These are phyloP conservation scores for Delphinus delphis DNA, from an alignment of 2,113 vertebrate genomes.

Conservation along the genomic window DNA sequence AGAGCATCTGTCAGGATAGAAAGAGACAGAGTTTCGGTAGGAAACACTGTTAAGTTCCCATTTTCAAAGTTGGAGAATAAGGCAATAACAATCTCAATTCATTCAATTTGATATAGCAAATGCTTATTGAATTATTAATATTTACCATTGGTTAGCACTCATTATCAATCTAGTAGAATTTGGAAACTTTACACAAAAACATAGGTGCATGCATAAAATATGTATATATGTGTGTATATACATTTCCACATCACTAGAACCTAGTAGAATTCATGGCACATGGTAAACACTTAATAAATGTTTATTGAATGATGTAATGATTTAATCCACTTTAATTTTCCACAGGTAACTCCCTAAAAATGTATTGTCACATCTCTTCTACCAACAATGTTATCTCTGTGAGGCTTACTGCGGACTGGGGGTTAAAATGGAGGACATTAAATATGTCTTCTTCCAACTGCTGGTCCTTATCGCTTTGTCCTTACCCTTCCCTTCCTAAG, in stretches of 20 bases:
- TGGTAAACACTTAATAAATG: not conserved
- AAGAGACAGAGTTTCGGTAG: not conserved
- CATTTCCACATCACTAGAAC: not conserved
- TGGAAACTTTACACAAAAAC: not conserved
- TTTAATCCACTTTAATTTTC: not conserved
- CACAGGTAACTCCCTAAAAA: not conserved
- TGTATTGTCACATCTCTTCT: not conserved
- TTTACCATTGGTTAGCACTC: not conserved
- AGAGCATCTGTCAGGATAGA: conserved; percentile 16
- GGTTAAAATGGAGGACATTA: not conserved
- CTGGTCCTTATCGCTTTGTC: not conserved
- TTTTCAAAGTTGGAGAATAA: not conserved
- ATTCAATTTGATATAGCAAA: not conserved
- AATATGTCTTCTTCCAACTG: not conserved
- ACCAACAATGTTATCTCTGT: not conserved
- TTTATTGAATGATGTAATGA: not conserved
- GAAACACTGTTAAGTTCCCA: conserved; percentile 9
- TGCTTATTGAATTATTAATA: conserved; percentile 36
- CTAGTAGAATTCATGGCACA: not conserved
- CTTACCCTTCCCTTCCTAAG: not conserved
- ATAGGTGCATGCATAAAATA: not conserved
- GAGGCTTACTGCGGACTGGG: not conserved
- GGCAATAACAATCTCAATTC: not conserved
- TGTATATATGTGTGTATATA: not conserved
- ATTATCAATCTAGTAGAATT: conserved; percentile 13